phyloP scores from a whole-genome alignment of 2,888 invertebrate species.

The Orchesella flavescens region DNA sequence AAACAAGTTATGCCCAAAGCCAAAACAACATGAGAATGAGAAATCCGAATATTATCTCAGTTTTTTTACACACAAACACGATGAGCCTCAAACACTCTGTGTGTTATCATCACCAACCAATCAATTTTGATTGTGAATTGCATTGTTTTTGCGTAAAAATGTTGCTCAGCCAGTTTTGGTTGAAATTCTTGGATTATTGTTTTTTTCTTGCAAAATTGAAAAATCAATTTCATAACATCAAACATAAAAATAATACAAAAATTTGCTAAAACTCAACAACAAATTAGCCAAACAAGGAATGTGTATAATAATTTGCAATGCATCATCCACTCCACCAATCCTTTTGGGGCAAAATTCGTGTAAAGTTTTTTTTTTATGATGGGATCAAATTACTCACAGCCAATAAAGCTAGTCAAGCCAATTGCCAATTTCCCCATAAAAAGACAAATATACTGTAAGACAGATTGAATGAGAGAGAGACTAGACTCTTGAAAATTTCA shows the following conservation, averaged over 20 bases:
- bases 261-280: not conserved
- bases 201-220: constrained; percentile 4
- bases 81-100: not conserved
- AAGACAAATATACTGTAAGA: no score
- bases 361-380: constrained; percentile 1
- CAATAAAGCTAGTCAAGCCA: constrained; percentile 9
- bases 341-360: constrained; percentile 24
- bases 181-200: not conserved
- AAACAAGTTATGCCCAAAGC: not conserved
- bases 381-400: constrained; percentile 17
- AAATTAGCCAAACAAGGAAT: not conserved
- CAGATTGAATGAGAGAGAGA: no score
- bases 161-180: constrained; percentile 52
- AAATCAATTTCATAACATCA: not conserved
- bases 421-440: no score
- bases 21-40: not conserved
- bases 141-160: constrained; percentile 31
- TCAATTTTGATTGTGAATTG: not conserved
- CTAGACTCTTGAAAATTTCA: no score
- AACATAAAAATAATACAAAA: no score
- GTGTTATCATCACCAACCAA: not conserved
- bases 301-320: no score
- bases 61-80: not conserved
- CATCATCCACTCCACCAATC: no score
- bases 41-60: no score